phyloP scores from a whole-genome alignment of 2,113 vertebrate species.

The Xiphophorus hellerii region DNA sequence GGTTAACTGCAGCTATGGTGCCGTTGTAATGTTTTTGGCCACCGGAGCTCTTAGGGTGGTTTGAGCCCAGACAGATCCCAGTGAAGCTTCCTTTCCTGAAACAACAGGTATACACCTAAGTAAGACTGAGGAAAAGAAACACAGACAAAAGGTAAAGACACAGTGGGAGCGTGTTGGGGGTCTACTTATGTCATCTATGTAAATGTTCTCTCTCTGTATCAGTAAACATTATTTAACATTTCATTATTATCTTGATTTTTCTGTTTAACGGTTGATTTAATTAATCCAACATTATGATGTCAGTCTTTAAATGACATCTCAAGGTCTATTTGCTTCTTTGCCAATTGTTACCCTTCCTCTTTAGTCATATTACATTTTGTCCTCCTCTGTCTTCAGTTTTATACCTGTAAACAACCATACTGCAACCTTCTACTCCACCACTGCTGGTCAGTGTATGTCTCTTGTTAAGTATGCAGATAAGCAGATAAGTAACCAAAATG shows the following conservation, averaged over 20 bases:
- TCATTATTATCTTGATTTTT: neutral
- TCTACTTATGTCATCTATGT: neutral
- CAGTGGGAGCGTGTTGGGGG: neutral
- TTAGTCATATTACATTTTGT: no score
- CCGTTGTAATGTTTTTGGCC: conserved; percentile 14
- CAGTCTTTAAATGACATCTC: no score
- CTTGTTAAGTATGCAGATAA: no score
- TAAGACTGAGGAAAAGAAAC: neutral
- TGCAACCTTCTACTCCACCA: no score
- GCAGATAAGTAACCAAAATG: no score
- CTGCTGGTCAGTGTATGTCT: no score
- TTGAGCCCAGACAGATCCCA: conserved; percentile 27
- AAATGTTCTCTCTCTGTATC: neutral
- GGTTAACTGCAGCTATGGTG: conserved; percentile 18
- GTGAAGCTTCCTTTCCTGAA: conserved; percentile 26
- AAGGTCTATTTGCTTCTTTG: no score
- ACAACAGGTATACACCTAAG: conserved; percentile 6
- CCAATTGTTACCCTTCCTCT: no score
- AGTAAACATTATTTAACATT: no score
- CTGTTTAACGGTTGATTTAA: neutral
- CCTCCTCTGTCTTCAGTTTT: no score
- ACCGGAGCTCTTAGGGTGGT: conserved; percentile 28
- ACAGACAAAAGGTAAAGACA: no score
- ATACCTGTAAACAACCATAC: no score
- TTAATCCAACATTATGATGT: neutral